phyloP scores from a whole-genome alignment of 2,888 invertebrate genomes.

The Coelinius sp. region DNA sequence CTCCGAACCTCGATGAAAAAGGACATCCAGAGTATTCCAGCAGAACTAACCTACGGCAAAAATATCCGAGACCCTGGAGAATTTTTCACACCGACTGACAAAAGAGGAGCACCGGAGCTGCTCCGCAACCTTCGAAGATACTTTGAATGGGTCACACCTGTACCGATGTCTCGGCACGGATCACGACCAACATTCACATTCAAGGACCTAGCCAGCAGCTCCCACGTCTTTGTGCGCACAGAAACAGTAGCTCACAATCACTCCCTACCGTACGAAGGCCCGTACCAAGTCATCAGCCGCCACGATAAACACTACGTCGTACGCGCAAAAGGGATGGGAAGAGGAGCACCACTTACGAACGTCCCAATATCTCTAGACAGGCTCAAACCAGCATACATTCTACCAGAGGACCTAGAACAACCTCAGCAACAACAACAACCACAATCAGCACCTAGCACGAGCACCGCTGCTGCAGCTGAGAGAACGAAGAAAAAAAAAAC shows the following conservation, averaged over 20 bases:
- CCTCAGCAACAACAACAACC: background rate
- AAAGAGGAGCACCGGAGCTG: background rate
- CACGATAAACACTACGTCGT: constrained; percentile 11
- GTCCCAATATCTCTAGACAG: background rate
- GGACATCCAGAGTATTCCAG: constrained; percentile 52
- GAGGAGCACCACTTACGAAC: background rate
- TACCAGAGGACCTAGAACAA: background rate
- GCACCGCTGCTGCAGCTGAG: too few species aligned
- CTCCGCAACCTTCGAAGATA: background rate
- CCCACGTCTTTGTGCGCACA: background rate
- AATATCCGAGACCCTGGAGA: background rate
- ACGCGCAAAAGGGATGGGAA: background rate
- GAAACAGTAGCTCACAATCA: background rate
- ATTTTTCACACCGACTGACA: background rate
- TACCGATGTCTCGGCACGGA: background rate
- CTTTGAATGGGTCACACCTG: background rate
- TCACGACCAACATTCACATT: background rate
- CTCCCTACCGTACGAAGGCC: constrained; percentile 14
- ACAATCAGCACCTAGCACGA: background rate
- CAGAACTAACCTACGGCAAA: constrained; percentile 52
- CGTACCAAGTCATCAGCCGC: constrained; percentile 6
- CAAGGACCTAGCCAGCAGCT: background rate
- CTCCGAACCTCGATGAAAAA: constrained; percentile 51
- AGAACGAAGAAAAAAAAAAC: too few species aligned
- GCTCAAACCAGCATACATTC: background rate